Conservation (phyloP, 2,797 vertebrate genomes). For the Xenentodon cancila region DNA sequence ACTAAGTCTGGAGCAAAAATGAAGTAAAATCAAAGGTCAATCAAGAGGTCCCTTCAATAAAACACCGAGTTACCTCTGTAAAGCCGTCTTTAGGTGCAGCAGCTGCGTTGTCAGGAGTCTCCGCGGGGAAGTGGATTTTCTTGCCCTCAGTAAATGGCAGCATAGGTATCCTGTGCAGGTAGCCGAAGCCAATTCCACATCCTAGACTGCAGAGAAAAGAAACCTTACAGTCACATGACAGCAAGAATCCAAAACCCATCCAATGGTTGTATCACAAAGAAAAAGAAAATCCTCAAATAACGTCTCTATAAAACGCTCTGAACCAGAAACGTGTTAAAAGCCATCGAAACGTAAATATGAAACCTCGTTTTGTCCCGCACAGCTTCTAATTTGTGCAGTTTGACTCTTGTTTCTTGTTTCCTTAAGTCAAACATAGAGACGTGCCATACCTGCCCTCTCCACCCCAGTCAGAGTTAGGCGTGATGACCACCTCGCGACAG, state of each 20-base stretch:
- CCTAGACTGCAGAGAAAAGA: slow-evolving; percentile 85
- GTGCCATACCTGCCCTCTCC: slow-evolving; percentile 90
- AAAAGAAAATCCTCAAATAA: no score
- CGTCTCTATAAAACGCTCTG: no score
- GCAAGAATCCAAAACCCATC: no score
- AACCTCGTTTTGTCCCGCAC: no score
- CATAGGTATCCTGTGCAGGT: slow-evolving; percentile 97
- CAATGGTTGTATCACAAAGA: no score
- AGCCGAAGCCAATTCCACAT: slow-evolving; percentile 96
- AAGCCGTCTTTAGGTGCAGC: slow-evolving; percentile 90
- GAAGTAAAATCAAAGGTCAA: background rate
- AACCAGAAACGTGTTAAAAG: no score
- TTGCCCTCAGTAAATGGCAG: slow-evolving; percentile 88
- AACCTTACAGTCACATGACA: background rate
- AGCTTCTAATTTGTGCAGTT: no score
- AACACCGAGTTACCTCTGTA: slow-evolving; percentile 85
- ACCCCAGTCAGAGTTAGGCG: slow-evolving; percentile 93
- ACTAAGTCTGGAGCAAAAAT: background rate
- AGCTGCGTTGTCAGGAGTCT: slow-evolving; percentile 72
- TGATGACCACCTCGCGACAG: slow-evolving; percentile 96
- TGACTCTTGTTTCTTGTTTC: no score
- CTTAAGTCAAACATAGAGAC: no score
- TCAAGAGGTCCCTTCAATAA: background rate
- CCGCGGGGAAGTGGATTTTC: slow-evolving; percentile 86
- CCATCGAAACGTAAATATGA: no score